Conservation (phyloP, 2,113 vertebrate species). For the Eudyptes chrysolophus region DNA sequence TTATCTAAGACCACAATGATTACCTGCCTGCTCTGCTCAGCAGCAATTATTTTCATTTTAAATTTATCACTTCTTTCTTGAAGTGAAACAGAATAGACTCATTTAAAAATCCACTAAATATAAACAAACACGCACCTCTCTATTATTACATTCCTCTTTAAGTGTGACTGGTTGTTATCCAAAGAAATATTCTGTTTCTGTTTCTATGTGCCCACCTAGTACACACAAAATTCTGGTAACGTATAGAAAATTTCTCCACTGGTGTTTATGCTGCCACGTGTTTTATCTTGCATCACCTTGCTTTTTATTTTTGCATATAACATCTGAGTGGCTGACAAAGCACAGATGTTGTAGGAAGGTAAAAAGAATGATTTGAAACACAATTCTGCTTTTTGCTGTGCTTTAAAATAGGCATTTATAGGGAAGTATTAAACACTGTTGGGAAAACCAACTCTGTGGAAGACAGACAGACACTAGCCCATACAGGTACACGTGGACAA, state of each 20-base stretch:
- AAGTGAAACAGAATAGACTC: background rate
- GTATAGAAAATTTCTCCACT: background rate
- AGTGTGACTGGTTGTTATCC: background rate
- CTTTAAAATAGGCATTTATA: background rate
- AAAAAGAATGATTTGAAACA: background rate
- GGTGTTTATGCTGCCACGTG: background rate
- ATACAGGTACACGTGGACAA: background rate
- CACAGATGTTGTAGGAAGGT: background rate
- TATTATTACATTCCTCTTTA: background rate
- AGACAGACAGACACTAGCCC: background rate
- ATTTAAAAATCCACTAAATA: background rate
- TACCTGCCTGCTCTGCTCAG: background rate
- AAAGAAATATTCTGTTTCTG: background rate
- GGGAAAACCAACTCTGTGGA: background rate
- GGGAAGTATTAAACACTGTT: background rate
- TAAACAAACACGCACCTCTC: background rate
- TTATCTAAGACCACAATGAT: background rate
- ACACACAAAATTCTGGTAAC: background rate
- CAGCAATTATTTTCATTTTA: background rate
- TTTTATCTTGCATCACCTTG: background rate
- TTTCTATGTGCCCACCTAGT: background rate
- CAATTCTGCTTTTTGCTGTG: background rate
- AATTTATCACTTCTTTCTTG: background rate
- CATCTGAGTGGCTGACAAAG: background rate
- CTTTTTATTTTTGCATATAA: conserved; percentile 13